A percentile compares a stretch with the other conserved stretches of the same genome.
Evolutionary conservation across 1,140 invertebrate genomes (phyloP).

Genomic region (Anastrepha obliqua): DNA sequence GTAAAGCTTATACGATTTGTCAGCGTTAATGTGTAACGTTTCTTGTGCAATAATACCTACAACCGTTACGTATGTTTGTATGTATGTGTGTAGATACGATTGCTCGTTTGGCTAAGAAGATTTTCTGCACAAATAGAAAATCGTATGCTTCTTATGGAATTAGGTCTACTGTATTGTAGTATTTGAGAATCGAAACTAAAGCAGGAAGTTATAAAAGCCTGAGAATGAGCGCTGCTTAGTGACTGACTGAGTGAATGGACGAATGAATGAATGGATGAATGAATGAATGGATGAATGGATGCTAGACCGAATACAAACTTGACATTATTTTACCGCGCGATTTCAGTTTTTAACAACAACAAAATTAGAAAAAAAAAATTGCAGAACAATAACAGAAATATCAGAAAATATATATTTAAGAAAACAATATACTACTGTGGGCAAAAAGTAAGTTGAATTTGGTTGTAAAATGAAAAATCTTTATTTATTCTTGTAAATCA

Average conservation of each 20-base stretch:
- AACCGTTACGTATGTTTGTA: background rate
- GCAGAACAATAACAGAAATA: no score
- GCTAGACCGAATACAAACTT: no score
- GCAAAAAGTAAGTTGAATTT: no score
- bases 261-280: no score
- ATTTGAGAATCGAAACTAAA: background rate
- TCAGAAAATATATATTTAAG: no score
- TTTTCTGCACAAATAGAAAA: background rate
- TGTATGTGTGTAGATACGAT: background rate
- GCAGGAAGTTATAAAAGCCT: slow-evolving; percentile 20
- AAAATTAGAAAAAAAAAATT: no score
- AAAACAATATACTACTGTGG: no score
- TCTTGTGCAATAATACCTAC: background rate
- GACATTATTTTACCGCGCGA: no score
- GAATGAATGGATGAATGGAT: no score
- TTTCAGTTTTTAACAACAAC: no score
- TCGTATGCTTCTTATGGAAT: background rate
- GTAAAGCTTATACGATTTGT: slow-evolving; percentile 28
- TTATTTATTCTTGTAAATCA: no score
- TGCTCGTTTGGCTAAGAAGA: background rate
- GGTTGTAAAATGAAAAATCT: no score
- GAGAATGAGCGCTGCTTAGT: background rate
- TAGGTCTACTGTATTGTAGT: background rate
- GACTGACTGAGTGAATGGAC: background rate
- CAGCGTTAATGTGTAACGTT: background rate